These are phyloP conservation scores for Papilio glaucus DNA, from an alignment of 1,140 invertebrate species.

Conservation along the genomic window DNA sequence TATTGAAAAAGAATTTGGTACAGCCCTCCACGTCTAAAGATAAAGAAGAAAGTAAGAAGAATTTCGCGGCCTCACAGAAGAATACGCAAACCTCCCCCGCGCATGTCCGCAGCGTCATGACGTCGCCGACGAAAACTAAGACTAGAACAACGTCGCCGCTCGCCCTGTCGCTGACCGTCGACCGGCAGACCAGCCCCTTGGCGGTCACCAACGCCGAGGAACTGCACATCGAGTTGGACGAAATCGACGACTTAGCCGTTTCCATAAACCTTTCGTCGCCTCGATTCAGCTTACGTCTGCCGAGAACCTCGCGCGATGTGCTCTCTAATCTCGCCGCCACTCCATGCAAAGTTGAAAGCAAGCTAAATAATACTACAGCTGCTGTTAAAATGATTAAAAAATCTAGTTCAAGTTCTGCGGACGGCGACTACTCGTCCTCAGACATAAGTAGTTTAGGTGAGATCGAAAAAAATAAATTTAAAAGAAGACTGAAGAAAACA, in stretches of 20 bases:
- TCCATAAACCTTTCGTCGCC: constrained; percentile 78
- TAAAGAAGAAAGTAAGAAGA: constrained; percentile 48
- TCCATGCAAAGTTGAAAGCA: constrained; percentile 33
- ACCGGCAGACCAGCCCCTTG: constrained; percentile 75
- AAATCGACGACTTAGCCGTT: constrained; percentile 61
- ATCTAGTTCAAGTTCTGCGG: constrained; percentile 62
- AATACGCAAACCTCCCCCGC: constrained; percentile 79
- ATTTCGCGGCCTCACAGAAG: constrained; percentile 62
- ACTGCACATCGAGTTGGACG: constrained; percentile 49
- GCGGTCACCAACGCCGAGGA: constrained; percentile 49
- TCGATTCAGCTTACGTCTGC: constrained; percentile 73
- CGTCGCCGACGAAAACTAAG: constrained; percentile 73
- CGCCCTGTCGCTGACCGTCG: constrained; percentile 51
- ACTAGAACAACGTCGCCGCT: constrained; percentile 77
- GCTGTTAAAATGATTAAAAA: constrained; percentile 43
- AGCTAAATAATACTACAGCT: constrained; percentile 38
- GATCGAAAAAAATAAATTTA: constrained; percentile 57
- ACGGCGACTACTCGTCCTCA: constrained; percentile 66
- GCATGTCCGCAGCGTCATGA: constrained; percentile 74
- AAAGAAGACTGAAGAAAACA: constrained; percentile 50
- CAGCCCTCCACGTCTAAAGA: constrained; percentile 70
- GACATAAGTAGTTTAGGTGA: constrained; percentile 78
- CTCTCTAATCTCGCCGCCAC: constrained; percentile 56
- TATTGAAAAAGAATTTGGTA: constrained; percentile 63
- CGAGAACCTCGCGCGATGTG: constrained; percentile 62